phyloP scores from a whole-genome alignment of 1,140 invertebrate genomes.

The Eumeta japonica region DNA sequence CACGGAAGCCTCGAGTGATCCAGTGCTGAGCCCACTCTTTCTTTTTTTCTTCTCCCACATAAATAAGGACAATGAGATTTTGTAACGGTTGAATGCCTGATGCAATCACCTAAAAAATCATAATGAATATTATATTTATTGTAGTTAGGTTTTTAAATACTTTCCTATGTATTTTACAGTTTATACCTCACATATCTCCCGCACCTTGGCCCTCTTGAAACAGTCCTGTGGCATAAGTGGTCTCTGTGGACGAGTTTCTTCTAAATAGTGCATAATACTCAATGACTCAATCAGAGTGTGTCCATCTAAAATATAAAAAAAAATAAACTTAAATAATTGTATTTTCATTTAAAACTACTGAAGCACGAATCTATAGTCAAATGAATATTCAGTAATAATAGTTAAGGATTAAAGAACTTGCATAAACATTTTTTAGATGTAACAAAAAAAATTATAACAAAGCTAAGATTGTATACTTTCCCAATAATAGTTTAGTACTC shows the following conservation, averaged over 20 bases:
- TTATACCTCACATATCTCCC: slow-evolving; percentile 61
- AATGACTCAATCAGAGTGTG: slow-evolving; percentile 86
- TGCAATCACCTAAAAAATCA: slow-evolving; percentile 73
- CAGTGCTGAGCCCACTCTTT: slow-evolving; percentile 91
- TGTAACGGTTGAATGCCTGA: slow-evolving; percentile 95
- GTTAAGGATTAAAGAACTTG: too few relatives aligned
- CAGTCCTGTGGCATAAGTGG: slow-evolving; percentile 85
- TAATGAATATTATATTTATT: too few relatives aligned
- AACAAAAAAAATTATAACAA: too few relatives aligned
- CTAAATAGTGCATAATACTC: slow-evolving; percentile 93
- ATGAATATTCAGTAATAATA: too few relatives aligned
- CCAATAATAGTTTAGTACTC: too few relatives aligned
- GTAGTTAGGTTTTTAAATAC: too few relatives aligned
- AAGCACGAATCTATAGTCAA: too few relatives aligned
- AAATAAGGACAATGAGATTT: slow-evolving; percentile 84
- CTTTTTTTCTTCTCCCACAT: slow-evolving; percentile 82
- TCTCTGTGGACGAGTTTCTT: slow-evolving; percentile 84
- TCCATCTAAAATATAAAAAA: slow-evolving; percentile 59
- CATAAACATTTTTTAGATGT: too few relatives aligned
- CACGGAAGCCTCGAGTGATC: slow-evolving; percentile 86
- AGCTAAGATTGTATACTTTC: too few relatives aligned
- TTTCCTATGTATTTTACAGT: slow-evolving; percentile 1
- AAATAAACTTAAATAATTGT: background rate
- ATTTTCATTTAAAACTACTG: background rate
- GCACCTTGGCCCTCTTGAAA: slow-evolving; percentile 80